Conservation (phyloP, 2,888 invertebrate species). For the Halocaridina rubra region DNA sequence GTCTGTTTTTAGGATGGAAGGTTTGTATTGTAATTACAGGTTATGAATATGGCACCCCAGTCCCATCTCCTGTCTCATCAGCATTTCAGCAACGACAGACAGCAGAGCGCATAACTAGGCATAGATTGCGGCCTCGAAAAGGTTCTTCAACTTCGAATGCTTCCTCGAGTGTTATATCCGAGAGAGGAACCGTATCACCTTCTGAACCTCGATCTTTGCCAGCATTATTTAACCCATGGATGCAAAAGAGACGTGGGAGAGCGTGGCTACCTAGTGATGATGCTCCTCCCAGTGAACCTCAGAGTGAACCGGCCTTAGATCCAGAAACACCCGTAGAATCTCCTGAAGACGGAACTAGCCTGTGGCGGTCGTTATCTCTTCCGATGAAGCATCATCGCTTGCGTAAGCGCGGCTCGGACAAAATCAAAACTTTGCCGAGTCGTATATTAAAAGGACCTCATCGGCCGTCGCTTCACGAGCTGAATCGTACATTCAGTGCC, state of each 20-base stretch:
- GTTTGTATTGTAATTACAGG: conserved; percentile 45
- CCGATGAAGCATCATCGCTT: conserved; percentile 33
- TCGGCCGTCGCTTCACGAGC: conserved; percentile 30
- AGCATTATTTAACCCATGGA: conserved; percentile 24
- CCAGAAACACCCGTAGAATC: conserved; percentile 5
- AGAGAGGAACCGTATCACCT: conserved; percentile 9
- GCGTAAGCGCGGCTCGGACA: conserved; percentile 34
- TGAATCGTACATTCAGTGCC: conserved; percentile 43
- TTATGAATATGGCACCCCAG: conserved; percentile 50
- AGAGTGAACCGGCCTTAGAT: conserved; percentile 44
- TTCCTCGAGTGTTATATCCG: conserved; percentile 30
- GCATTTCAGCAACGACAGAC: conserved; percentile 45
- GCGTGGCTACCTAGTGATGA: conserved; percentile 44
- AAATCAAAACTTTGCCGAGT: conserved; percentile 38
- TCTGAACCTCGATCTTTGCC: conserved; percentile 6
- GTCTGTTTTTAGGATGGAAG: conserved; percentile 7
- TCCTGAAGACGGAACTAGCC: not conserved
- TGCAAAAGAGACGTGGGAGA: not conserved
- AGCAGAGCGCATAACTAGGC: conserved; percentile 36
- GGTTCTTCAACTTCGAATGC: conserved; percentile 16
- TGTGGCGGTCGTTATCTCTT: conserved; percentile 41
- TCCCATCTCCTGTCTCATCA: conserved; percentile 49
- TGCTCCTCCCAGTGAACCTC: conserved; percentile 46
- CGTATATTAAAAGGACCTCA: conserved; percentile 38
- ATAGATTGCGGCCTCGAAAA: conserved; percentile 7